Percentiles rank a stretch among this genome's conserved stretches.
phyloP scores from a whole-genome alignment of 2,888 invertebrate species.

The Drosophila ezoana region DNA sequence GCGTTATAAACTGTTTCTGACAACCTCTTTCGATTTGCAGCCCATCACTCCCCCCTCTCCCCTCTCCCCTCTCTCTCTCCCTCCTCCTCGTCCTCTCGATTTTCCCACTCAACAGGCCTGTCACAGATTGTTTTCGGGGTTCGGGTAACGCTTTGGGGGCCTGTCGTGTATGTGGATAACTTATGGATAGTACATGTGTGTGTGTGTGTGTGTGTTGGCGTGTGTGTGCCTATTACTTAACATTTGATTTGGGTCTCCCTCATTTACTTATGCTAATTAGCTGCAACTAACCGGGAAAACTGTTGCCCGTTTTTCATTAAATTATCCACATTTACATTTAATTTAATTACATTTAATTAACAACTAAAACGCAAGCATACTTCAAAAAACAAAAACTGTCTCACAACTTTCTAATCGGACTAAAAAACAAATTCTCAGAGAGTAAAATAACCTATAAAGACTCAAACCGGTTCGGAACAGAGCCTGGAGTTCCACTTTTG shows the following conservation, averaged over 20 bases:
- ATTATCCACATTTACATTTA: slow-evolving; percentile 42
- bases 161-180: slow-evolving; percentile 7
- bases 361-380: background rate
- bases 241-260: slow-evolving; percentile 55
- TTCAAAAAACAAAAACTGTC: background rate
- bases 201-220: slow-evolving; percentile 18
- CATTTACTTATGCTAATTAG: slow-evolving; percentile 62
- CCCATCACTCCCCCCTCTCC: background rate
- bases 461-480: too few relatives aligned
- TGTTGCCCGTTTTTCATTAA: slow-evolving; percentile 38
- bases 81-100: background rate
- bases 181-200: slow-evolving; percentile 37
- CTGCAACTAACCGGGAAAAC: slow-evolving; percentile 39
- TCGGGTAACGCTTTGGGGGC: slow-evolving; percentile 4
- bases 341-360: slow-evolving; percentile 54
- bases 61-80: background rate
- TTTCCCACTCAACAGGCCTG: slow-evolving; percentile 21
- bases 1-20: slow-evolving; percentile 78
- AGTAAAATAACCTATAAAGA: too few relatives aligned
- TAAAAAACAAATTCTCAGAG: too few relatives aligned
- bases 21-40: slow-evolving; percentile 48
- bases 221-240: slow-evolving; percentile 45
- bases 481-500: too few relatives aligned
- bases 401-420: too few relatives aligned
- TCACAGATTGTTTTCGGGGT: slow-evolving; percentile 14